A percentile compares a stretch with the other conserved stretches of the same genome.
phyloP scores from a whole-genome alignment of 64 coral and sea anemone species.

The Actinia tenebrosa region DNA sequence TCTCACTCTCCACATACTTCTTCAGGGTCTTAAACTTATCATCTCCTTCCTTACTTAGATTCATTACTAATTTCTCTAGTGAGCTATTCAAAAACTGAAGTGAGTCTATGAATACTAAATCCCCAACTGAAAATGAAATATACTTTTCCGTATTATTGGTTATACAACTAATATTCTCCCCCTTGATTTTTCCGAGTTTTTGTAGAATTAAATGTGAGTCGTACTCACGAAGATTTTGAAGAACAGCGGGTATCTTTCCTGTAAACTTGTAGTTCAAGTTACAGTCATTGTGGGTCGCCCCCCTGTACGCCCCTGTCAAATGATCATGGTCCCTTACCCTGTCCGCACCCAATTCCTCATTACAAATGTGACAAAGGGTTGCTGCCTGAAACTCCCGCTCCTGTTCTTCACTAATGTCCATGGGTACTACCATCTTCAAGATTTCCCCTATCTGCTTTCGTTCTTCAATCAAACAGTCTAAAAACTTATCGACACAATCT shows the following conservation, averaged over 20 bases:
- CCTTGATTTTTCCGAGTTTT: not conserved
- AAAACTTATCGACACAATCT: no score
- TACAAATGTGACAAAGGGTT: no score
- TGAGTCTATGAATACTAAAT: slow-evolving; percentile 13
- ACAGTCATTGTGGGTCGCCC: no score
- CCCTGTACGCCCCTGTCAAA: slow-evolving; percentile 33
- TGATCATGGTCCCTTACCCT: slow-evolving; percentile 15
- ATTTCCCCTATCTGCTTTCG: slow-evolving; percentile 27
- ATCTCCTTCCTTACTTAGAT: not conserved
- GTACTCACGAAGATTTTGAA: no score
- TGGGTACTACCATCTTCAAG: slow-evolving; percentile 13
- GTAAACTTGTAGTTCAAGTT: no score
- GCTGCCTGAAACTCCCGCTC: slow-evolving; percentile 35
- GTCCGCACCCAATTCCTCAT: slow-evolving; percentile 4
- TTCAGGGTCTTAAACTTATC: not conserved
- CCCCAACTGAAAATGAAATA: slow-evolving; percentile 18
- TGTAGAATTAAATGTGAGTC: slow-evolving; percentile 36
- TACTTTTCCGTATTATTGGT: slow-evolving; percentile 30
- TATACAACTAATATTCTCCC: slow-evolving; percentile 19
- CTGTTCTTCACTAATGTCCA: slow-evolving; percentile 12
- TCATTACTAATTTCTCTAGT: slow-evolving; percentile 4
- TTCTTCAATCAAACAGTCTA: slow-evolving; percentile 23
- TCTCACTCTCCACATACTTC: not conserved
- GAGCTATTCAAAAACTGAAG: no score
- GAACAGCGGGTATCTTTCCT: no score